Conservation (phyloP, 2,888 invertebrate species). For the Baronia brevicornis region DNA sequence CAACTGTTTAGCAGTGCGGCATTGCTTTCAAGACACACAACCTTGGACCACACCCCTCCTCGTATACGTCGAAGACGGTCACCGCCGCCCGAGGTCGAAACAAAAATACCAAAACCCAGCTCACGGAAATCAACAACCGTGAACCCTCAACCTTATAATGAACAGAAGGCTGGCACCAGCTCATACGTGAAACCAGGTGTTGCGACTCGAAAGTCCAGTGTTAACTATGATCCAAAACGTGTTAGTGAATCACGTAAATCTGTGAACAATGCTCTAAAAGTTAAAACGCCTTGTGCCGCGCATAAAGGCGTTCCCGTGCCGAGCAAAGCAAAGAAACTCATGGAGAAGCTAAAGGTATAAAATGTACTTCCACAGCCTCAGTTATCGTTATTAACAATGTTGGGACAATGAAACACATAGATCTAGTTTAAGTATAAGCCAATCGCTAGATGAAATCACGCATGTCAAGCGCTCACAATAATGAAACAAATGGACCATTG, state of each 20-base stretch:
- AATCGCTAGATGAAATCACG: slow-evolving; percentile 47
- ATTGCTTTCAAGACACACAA: slow-evolving; percentile 55
- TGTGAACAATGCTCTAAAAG: slow-evolving; percentile 16
- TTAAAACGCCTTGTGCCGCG: slow-evolving; percentile 30
- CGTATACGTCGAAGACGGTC: slow-evolving; percentile 58
- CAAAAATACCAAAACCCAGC: slow-evolving; percentile 17
- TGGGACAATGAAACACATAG: slow-evolving; percentile 24
- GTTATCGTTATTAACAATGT: slow-evolving; percentile 25
- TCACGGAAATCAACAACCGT: too few species aligned
- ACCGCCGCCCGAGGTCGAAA: slow-evolving; percentile 31
- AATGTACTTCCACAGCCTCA: slow-evolving; percentile 15
- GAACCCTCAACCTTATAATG: slow-evolving; percentile 11
- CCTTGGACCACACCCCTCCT: slow-evolving; percentile 68
- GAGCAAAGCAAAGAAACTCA: slow-evolving; percentile 49
- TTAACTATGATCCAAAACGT: slow-evolving; percentile 25
- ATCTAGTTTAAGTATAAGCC: slow-evolving; percentile 32
- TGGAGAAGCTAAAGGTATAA: slow-evolving; percentile 39
- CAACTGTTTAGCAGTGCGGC: slow-evolving; percentile 63
- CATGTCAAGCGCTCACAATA: slow-evolving; percentile 52
- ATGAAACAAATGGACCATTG: slow-evolving; percentile 64
- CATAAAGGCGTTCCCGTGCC: slow-evolving; percentile 58
- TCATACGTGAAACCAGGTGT: slow-evolving; percentile 18
- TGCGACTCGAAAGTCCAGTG: slow-evolving; percentile 31
- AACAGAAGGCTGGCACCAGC: slow-evolving; percentile 14
- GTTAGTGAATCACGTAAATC: slow-evolving; percentile 24